phyloP scores from a whole-genome alignment of 2,888 invertebrate species.

The Diplazon laetatorius region DNA sequence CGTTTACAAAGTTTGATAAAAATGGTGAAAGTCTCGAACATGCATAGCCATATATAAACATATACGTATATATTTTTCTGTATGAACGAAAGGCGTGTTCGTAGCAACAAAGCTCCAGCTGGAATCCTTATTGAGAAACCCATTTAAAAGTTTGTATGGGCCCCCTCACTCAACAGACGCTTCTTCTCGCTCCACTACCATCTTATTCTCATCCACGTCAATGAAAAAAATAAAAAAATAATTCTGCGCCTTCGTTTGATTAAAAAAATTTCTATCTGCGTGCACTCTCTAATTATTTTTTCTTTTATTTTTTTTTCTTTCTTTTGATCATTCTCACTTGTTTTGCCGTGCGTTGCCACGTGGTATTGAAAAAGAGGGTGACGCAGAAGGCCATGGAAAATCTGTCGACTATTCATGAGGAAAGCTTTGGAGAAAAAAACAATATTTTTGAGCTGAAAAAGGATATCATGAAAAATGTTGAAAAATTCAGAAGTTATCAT shows the following conservation, averaged over 20 bases:
- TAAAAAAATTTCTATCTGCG: constrained; percentile 47
- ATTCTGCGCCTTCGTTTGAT: constrained; percentile 42
- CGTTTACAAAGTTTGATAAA: constrained; percentile 26
- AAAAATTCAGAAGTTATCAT: too few relatives aligned
- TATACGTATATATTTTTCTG: constrained; percentile 26
- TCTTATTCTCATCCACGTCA: constrained; percentile 27
- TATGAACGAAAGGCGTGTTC: constrained; percentile 23
- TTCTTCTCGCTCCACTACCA: constrained; percentile 22
- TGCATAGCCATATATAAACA: constrained; percentile 12
- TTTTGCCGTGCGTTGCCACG: neutral
- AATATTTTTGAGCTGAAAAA: neutral
- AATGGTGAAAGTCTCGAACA: constrained; percentile 35
- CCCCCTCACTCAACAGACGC: constrained; percentile 27
- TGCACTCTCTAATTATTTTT: constrained; percentile 30
- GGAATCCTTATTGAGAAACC: constrained; percentile 63
- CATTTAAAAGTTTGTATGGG: constrained; percentile 62
- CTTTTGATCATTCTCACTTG: constrained; percentile 11
- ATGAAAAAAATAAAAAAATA: too few relatives aligned
- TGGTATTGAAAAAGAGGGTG: constrained; percentile 20
- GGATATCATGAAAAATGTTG: too few relatives aligned
- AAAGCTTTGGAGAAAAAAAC: neutral
- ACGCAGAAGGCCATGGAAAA: constrained; percentile 1
- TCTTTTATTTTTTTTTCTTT: constrained; percentile 25
- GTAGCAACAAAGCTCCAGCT: constrained; percentile 31
- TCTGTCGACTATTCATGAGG: too few relatives aligned